phyloP scores from a whole-genome alignment of 2,113 vertebrate species.

The Gadus chalcogrammus region DNA sequence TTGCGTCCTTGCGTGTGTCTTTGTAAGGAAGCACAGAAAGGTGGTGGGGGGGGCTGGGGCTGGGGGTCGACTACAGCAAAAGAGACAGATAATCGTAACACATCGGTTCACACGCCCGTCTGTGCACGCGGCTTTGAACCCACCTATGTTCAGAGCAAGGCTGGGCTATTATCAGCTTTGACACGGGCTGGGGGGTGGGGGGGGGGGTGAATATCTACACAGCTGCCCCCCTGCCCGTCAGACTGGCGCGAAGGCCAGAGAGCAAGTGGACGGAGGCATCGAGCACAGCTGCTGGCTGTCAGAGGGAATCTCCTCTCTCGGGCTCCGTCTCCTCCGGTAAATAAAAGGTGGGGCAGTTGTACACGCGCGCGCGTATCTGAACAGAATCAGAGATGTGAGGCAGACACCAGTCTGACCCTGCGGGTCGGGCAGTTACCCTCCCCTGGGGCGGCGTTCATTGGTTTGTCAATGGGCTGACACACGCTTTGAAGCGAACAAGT shows the following conservation, averaged over 20 bases:
- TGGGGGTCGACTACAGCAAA: not conserved
- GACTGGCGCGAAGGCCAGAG: slow-evolving; percentile 42
- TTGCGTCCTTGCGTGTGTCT: not conserved
- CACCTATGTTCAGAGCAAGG: slow-evolving; percentile 17
- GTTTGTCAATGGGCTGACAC: no score
- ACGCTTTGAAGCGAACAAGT: no score
- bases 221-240: slow-evolving; percentile 48
- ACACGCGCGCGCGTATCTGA: slow-evolving; percentile 13
- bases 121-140: slow-evolving; percentile 8
- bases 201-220: slow-evolving; percentile 42
- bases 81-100: slow-evolving; percentile 18
- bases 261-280: slow-evolving; percentile 43
- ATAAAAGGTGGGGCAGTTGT: no score
- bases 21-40: not conserved
- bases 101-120: slow-evolving; percentile 16
- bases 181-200: no score
- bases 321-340: no score
- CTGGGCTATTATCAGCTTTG: slow-evolving; percentile 22
- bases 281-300: slow-evolving; percentile 42
- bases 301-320: slow-evolving; percentile 22
- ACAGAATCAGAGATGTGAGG: not conserved
- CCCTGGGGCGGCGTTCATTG: no score
- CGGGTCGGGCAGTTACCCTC: no score
- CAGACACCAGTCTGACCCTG: no score
- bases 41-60: not conserved